Base-by-base conservation (phyloP, 2,888 invertebrate species). In the Petrolisthes manimaculis region DNA sequence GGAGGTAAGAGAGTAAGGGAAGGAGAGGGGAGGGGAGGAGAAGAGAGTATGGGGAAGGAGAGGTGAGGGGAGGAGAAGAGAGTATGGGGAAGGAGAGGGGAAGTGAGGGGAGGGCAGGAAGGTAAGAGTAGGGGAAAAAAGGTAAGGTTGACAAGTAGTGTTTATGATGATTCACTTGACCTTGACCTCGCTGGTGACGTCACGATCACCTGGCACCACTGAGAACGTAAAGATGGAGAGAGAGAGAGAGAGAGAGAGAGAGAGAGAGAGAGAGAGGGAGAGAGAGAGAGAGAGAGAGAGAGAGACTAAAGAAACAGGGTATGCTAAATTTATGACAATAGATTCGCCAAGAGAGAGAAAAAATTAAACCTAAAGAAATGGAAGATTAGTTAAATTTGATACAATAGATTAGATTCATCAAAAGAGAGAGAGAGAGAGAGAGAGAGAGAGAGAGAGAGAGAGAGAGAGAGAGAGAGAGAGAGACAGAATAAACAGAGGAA, bases 391-490 rank as follows among this genome's bases (percentile, higher is more conserved):
- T 24, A 77, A 77, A 12, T 24, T 24, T 37, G 14, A 77, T 14
- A 18, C 14, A 67, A 18, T 14, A 67, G 18, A 67, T 67, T 14
- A 67, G 18, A 67, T 67, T 67, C 18, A 18, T 3, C 14, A 14
- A 67, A 67, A 78, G 78, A 53, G 78, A 18, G n/a, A 53, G n/a
- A 18, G 54, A 53, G 51, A 9, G 80, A 80, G 53, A 51, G 55
- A 55, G n/a, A 55, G 56, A 55, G 78, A 53, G 9, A 37, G 77
- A 24, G 37, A 24, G 12, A 77, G 77, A 9, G 74, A 74, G 74
- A 21, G 74, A 37, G 37, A 37, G 37, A 37, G 37, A 77, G 77
- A 77, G 77, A 77, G 37, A 74, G 77, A 77, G 78, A 78, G 78
- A n/a, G 78, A 54, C 54, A 78, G 54, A 24, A 55, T n/a, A 53